phyloP scores from a whole-genome alignment of 2,113 vertebrate genomes.

The Suricata suricatta region DNA sequence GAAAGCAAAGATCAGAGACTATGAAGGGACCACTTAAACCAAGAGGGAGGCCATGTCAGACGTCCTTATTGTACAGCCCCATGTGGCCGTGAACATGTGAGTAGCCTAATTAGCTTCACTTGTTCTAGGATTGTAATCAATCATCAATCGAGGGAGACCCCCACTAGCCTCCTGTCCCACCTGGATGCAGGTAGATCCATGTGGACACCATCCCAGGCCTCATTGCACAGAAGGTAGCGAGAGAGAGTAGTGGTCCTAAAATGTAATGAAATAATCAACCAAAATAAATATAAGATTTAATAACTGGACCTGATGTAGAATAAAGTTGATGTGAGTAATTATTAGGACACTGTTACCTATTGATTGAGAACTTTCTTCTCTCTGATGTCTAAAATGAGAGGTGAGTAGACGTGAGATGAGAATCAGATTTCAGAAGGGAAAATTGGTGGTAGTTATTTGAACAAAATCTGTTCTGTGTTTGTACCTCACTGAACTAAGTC shows the following conservation, averaged over 20 bases:
- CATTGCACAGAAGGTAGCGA: not conserved
- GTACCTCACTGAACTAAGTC: not conserved
- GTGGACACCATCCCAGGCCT: too few species aligned
- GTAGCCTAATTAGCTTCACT: not conserved
- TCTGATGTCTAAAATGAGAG: not conserved
- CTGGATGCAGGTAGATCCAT: accelerated
- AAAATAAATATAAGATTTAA: not conserved
- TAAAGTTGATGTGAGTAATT: not conserved
- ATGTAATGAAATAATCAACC: not conserved
- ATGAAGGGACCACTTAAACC: not conserved
- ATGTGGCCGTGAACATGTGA: accelerated
- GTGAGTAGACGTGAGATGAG: not conserved
- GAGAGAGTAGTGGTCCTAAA: not conserved
- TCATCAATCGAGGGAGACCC: not conserved
- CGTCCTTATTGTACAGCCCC: not conserved
- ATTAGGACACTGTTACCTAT: accelerated
- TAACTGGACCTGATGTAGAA: not conserved
- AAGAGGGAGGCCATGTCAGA: not conserved
- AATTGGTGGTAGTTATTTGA: not conserved
- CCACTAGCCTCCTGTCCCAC: not conserved
- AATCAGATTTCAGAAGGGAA: not conserved
- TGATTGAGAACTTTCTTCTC: not conserved
- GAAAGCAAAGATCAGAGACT: not conserved
- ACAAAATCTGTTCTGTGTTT: not conserved
- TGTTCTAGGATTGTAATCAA: not conserved